Base-by-base conservation (phyloP, 2,888 invertebrate species). In the Agrochola litura region DNA sequence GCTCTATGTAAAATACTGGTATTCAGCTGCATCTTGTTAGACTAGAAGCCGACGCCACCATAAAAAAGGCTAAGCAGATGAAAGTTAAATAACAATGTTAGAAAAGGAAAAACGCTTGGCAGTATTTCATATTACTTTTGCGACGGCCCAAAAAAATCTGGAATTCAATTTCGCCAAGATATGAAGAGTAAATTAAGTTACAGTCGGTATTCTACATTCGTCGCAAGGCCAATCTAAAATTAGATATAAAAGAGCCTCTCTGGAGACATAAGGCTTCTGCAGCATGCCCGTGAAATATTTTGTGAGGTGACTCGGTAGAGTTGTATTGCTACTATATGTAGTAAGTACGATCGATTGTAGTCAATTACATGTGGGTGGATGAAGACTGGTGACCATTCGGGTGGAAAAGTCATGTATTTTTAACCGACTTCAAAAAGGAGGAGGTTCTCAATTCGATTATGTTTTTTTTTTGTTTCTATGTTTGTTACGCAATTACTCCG, bases 251-350 rank as follows among this genome's bases (percentile, higher is more conserved):
- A 84, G 76, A 71, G 75, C 78, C 76, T 78, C 76, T 46, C 67
- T 65, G 73, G 65, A 79, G 73, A 60, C 64, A 56, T 84, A 83
- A 12, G 88, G 84, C 84, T 86, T 88, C 84, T 58, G 43, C 54
- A 71, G 66, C n/a, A 78, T 74, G 54, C 41, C 37, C 60, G 70
- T 68, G 60, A 72, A 76, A 76, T 73, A 72, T 65, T 54, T 14
- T 58, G n/a, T 65, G 25, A 43, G n/a, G 70, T 58, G 56, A 73
- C n/a, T 77, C 12, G 16, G 49, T 16, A 56, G 71, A 60, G 60
- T 6, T 58, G 63, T 25, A 22, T 6, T 60, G 41, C 14, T 22
- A 22, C 12, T 25, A 16, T 8, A 43, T 12, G 19, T n/a, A n/a
- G n/a, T n/a, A n/a, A n/a, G n/a, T n/a, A 2, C 63, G 30, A 77